These are phyloP conservation scores for Trachops cirrhosus DNA, from an alignment of 2,797 vertebrate species.

Conservation along the genomic window DNA sequence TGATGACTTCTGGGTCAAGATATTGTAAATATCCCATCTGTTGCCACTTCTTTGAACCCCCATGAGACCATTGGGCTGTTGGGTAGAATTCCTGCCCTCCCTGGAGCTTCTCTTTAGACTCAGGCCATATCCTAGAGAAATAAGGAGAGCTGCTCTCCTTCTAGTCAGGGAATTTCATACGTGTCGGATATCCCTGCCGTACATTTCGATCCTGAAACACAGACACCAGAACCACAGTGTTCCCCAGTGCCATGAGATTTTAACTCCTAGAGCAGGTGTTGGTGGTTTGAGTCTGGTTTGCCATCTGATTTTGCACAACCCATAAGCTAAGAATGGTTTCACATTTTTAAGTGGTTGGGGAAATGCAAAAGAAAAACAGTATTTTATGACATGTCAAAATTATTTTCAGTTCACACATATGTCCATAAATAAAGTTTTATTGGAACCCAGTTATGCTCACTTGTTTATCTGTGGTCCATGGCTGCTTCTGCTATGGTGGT, in stretches of 20 bases:
- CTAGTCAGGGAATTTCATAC: neutral
- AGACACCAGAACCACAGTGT: neutral
- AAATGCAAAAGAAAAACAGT: neutral
- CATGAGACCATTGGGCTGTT: neutral
- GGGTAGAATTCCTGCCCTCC: neutral
- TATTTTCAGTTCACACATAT: neutral
- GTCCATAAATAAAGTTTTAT: neutral
- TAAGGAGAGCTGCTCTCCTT: conserved; percentile 34
- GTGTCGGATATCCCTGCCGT: neutral
- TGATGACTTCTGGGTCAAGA: neutral
- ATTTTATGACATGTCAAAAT: neutral
- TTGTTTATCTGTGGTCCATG: neutral
- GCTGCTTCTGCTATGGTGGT: neutral
- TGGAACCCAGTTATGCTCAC: neutral
- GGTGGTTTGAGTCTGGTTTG: neutral
- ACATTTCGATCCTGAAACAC: neutral
- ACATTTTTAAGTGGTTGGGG: neutral
- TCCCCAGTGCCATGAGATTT: neutral
- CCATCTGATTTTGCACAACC: neutral
- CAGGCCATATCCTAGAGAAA: neutral
- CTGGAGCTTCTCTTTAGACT: neutral
- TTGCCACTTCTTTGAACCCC: neutral
- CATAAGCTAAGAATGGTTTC: neutral
- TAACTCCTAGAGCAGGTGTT: neutral
- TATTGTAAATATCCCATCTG: neutral